Evolutionary conservation across 2,888 invertebrate species (phyloP).

Genomic region (Gastracanthus pulcherrimus): DNA sequence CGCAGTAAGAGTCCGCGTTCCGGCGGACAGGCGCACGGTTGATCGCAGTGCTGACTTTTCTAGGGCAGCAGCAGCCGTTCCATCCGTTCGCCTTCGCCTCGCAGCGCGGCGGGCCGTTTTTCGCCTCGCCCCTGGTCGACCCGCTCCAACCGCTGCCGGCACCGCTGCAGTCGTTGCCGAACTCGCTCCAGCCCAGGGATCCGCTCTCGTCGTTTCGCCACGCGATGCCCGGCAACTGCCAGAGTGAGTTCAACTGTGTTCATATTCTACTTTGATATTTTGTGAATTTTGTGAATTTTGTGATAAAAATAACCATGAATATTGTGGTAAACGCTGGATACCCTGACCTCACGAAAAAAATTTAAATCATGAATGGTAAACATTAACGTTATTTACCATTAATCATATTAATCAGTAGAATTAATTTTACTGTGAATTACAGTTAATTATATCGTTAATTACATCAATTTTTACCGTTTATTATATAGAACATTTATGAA

Average conservation of each 20-base stretch:
- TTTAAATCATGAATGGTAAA: no score
- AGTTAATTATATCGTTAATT: no score
- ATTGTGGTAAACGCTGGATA: no score
- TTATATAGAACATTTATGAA: no score
- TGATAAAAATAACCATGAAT: no score
- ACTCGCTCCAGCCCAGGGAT: constrained; percentile 85
- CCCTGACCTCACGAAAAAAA: no score
- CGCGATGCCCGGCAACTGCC: constrained; percentile 94
- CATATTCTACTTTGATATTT: background rate
- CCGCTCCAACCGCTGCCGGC: constrained; percentile 75
- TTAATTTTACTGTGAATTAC: no score
- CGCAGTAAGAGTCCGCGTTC: constrained; percentile 72
- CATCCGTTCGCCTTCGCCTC: constrained; percentile 90
- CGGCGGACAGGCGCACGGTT: constrained; percentile 80
- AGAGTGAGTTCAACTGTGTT: constrained; percentile 85
- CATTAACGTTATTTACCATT: no score
- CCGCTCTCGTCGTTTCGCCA: constrained; percentile 92
- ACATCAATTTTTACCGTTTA: no score
- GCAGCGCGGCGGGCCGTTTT: constrained; percentile 75
- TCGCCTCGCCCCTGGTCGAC: constrained; percentile 75
- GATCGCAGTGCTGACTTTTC: constrained; percentile 89
- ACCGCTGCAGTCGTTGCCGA: constrained; percentile 80
- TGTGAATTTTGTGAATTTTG: background rate
- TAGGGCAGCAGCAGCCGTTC: constrained; percentile 98
- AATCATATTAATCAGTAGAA: no score